Evolutionary conservation across 2,888 invertebrate species (phyloP), one percentile per base, ranked within the genome.

Genomic region (Caenorhabditis plicata): DNA sequence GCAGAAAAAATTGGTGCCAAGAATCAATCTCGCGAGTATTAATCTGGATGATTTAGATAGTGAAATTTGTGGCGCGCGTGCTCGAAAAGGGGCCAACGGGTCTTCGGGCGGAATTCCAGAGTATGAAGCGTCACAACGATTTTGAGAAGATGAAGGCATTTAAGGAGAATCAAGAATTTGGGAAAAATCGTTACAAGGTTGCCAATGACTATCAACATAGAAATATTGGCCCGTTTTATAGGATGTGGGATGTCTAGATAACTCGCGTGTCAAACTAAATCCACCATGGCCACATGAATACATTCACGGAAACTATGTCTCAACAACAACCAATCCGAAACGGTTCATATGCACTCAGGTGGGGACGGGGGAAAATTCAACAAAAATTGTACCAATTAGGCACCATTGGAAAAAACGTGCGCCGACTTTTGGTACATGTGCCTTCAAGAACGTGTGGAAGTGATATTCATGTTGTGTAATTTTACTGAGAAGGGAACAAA

Each of bases 271-370:
- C 31, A 61, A 52, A 45, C 50, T 68, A 15, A 22, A 17, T 1
- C 44, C 53, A 41, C 49, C 46, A 27, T 57, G 52, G 46, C 45
- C 49, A 3, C 56, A 52, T 41, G 65, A 68, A 36, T 68, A 68
- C 55, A 64, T 68, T 29, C 68, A 68, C 32, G 68, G 61, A 8
- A 68, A 68, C 56, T 68, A 56, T 52, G 68, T 68, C 32, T 36
- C 56, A 22, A 57, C 57, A 13, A 60, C 65, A 9, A 26, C 33
- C 20, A 48, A 46, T 20, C 45, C 58, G 8, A 60, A 61, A 39
- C 54, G 65, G 7, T 68, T 68, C 58, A 68, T 68, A 43, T 68
- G 68, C 38, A 52, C 68, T 27, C 68, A 61, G 43, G 43, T 47
- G 15, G n/a, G 33, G 4, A 22, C 11, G 29, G 22, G 11, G 9